A percentile compares a stretch with the other conserved stretches of the same genome.
Conservation (phyloP, 2,797 vertebrate species). For the Chelidonichthys spinosus region DNA sequence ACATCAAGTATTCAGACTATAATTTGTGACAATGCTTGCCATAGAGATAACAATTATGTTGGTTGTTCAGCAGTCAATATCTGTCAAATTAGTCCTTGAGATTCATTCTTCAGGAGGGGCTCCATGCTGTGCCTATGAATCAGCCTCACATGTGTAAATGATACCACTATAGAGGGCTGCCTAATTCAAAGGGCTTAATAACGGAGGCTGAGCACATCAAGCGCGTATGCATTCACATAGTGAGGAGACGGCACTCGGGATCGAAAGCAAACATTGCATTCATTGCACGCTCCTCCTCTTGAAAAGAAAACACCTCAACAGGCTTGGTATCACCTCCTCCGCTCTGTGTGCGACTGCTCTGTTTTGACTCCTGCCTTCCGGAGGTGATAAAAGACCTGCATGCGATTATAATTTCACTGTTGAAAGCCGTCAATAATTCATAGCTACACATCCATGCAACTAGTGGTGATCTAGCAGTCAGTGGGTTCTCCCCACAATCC, state of each 20-base stretch:
- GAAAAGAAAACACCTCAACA: constrained; percentile 36
- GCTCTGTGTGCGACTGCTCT: not conserved
- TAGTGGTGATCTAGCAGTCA: constrained; percentile 29
- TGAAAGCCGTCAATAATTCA: constrained; percentile 59
- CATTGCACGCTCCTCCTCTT: not conserved
- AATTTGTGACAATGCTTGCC: constrained; percentile 15
- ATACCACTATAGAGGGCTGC: constrained; percentile 39
- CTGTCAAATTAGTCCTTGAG: constrained; percentile 20
- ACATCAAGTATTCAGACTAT: not conserved
- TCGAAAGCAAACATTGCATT: constrained; percentile 18
- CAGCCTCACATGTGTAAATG: constrained; percentile 65
- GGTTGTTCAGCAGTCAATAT: constrained; percentile 43
- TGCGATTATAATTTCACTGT: constrained; percentile 39
- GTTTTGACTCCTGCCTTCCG: constrained; percentile 38
- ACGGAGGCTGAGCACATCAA: constrained; percentile 21
- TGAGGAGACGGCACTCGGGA: constrained; percentile 32
- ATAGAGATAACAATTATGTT: constrained; percentile 40
- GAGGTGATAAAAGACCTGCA: constrained; percentile 37
- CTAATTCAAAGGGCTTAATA: constrained; percentile 52
- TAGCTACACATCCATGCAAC: constrained; percentile 32
- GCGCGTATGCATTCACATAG: constrained; percentile 31
- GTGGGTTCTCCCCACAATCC: constrained; percentile 23
- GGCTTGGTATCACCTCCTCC: constrained; percentile 11
- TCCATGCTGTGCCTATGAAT: constrained; percentile 55
- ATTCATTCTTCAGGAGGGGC: constrained; percentile 23